These are phyloP conservation scores for Meteorus colon DNA, from an alignment of 2,888 invertebrate genomes.

Conservation along the genomic window DNA sequence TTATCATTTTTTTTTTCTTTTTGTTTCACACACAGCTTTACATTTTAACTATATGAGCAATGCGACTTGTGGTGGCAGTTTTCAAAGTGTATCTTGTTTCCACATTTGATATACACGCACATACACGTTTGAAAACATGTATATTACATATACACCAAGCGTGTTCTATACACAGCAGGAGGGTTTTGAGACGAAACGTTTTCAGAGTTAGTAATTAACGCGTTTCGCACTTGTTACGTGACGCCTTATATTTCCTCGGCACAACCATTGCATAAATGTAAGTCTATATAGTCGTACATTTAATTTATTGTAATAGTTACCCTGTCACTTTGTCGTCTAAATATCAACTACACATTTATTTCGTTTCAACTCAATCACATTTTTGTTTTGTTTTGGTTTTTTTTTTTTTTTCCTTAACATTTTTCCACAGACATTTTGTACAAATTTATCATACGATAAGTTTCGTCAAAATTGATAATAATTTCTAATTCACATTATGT, in stretches of 20 bases:
- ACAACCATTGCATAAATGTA: not conserved
- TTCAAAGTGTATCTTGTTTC: conserved; percentile 31
- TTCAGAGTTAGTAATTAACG: conserved; percentile 34
- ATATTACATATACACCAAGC: not conserved
- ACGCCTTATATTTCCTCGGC: conserved; percentile 18
- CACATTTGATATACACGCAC: conserved; percentile 24
- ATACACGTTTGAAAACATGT: not conserved
- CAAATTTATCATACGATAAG: no score
- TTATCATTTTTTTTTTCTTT: conserved; percentile 25
- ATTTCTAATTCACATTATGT: no score
- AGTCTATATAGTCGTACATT: conserved; percentile 14
- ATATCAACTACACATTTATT: conserved; percentile 20
- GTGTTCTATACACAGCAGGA: not conserved
- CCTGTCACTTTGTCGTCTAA: conserved; percentile 29
- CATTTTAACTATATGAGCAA: not conserved
- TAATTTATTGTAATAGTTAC: conserved; percentile 34
- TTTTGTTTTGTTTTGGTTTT: not conserved
- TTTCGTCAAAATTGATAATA: no score
- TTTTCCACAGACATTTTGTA: no score
- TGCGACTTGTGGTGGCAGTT: conserved; percentile 19
- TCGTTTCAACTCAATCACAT: not conserved
- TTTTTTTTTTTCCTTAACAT: no score
- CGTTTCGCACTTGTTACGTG: conserved; percentile 38
- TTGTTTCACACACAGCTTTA: conserved; percentile 16
- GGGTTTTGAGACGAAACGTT: not conserved